Percentiles rank a stretch among this genome's conserved stretches.
Conservation (phyloP, 2,113 vertebrate species). For the Bostrychus sinensis region DNA sequence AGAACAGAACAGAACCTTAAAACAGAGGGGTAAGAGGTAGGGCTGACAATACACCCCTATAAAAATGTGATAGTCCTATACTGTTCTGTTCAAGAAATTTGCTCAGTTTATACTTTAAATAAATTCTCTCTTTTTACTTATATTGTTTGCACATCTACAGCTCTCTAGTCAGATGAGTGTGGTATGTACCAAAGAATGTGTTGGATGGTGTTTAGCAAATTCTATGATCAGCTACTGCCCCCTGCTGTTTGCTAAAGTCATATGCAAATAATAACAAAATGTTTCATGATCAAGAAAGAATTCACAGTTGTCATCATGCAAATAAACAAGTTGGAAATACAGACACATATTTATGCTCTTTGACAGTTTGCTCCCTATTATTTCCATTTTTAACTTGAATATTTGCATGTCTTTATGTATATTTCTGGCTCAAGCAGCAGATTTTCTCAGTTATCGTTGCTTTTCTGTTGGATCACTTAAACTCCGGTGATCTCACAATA, state of each 20-base stretch:
- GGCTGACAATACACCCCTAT: too few species aligned
- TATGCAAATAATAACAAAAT: not conserved
- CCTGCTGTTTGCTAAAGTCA: conserved; percentile 14
- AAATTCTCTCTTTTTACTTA: too few species aligned
- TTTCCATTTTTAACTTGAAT: not conserved
- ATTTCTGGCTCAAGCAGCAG: not conserved
- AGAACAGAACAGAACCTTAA: too few species aligned
- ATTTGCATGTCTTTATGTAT: not conserved
- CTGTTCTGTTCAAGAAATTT: too few species aligned
- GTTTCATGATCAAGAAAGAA: not conserved
- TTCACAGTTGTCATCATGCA: not conserved
- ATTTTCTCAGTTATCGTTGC: not conserved
- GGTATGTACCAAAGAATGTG: too few species aligned
- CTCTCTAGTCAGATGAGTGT: too few species aligned
- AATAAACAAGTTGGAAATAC: not conserved
- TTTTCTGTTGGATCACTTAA: not conserved
- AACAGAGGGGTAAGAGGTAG: too few species aligned
- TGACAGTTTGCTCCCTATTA: not conserved
- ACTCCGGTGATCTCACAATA: too few species aligned
- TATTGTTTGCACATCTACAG: too few species aligned
- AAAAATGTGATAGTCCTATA: too few species aligned
- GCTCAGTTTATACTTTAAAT: too few species aligned
- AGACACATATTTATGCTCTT: not conserved
- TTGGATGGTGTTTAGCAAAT: too few species aligned
- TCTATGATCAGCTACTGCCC: conserved; percentile 26